phyloP scores from a whole-genome alignment of 2,113 vertebrate genomes.

The Melanotaenia duboulayi region DNA sequence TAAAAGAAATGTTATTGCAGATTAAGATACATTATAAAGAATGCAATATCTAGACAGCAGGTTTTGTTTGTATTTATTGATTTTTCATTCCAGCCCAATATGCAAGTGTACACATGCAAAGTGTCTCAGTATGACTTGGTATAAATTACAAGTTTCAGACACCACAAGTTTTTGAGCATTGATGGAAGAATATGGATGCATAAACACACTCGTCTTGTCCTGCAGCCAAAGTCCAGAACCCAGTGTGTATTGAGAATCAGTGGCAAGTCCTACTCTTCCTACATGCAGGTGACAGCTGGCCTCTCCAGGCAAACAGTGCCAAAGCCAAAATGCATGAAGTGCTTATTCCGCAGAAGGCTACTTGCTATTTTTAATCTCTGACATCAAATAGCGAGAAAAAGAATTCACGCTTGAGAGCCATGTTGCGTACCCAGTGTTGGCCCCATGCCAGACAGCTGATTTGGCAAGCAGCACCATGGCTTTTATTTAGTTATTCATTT shows the following conservation, averaged over 20 bases:
- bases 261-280: conserved; percentile 40
- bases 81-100: background rate
- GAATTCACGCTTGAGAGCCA: conserved; percentile 39
- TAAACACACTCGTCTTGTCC: conserved; percentile 26
- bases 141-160: conserved; percentile 2
- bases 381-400: conserved; percentile 67
- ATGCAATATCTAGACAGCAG: too few species aligned
- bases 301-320: conserved; percentile 75
- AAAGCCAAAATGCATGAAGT: conserved; percentile 78
- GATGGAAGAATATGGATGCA: background rate
- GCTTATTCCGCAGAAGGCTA: conserved; percentile 80
- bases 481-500: conserved; percentile 7
- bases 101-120: background rate
- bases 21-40: too few species aligned
- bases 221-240: conserved; percentile 42
- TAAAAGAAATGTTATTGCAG: too few species aligned
- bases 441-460: conserved; percentile 75
- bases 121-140: background rate
- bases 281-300: conserved; percentile 79
- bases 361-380: conserved; percentile 81
- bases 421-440: conserved; percentile 50
- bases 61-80: too few species aligned
- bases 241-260: conserved; percentile 44
- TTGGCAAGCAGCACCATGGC: conserved; percentile 51
- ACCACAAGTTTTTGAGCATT: conserved; percentile 6